Percentiles rank a stretch among this genome's conserved stretches.
Conservation (phyloP, 2,888 invertebrate species). For the Dasypolia templi region DNA sequence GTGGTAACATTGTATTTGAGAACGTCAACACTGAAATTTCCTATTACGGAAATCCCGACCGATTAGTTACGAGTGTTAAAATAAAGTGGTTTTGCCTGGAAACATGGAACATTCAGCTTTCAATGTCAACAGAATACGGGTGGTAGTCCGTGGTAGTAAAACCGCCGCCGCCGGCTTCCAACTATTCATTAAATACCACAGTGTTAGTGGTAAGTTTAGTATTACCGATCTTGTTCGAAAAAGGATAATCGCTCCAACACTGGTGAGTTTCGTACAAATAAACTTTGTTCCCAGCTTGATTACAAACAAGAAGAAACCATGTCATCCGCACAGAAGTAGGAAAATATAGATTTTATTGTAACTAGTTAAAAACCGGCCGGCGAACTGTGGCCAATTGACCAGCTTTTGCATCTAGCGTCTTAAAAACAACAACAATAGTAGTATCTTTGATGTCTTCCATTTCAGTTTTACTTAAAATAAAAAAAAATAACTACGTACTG, state of each 20-base stretch:
- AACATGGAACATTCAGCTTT: conserved; percentile 47
- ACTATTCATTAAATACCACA: not conserved
- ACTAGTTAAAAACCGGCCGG: no score
- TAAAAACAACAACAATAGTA: not conserved
- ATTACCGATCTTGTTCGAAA: not conserved
- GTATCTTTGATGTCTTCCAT: not conserved
- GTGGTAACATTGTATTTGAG: conserved; percentile 6
- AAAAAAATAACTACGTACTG: no score
- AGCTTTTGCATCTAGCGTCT: not conserved
- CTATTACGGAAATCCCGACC: conserved; percentile 54
- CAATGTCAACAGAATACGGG: conserved; percentile 20
- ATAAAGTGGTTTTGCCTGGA: conserved; percentile 36
- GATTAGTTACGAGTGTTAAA: conserved; percentile 7
- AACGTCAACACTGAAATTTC: conserved; percentile 46
- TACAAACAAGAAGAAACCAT: not conserved
- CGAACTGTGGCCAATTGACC: not conserved
- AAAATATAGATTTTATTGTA: not conserved
- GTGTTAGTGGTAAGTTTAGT: conserved; percentile 5
- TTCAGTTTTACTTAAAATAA: not conserved
- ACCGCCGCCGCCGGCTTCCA: conserved; percentile 5
- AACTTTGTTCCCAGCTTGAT: not conserved
- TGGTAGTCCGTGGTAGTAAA: no score
- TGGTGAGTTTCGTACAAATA: conserved; percentile 32
- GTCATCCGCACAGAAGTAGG: not conserved
- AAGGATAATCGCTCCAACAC: not conserved